Conservation (phyloP, 1,140 invertebrate species). For the Apis dorsata region DNA sequence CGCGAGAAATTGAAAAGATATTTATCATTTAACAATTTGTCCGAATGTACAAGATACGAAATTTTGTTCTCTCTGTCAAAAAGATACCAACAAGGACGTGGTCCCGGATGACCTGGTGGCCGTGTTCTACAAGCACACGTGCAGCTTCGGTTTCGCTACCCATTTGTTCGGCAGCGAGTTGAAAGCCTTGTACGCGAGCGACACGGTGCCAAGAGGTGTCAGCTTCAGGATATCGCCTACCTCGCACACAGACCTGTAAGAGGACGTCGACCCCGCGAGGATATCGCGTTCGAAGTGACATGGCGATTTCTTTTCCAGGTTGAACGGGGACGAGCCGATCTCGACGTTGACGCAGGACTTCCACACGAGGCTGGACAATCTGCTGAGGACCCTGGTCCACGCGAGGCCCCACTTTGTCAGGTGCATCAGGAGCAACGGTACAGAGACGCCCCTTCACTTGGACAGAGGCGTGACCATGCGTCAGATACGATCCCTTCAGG, state of each 20-base stretch:
- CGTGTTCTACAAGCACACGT: constrained; percentile 95
- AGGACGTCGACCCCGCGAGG: background rate
- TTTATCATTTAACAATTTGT: too few relatives aligned
- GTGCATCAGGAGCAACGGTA: constrained; percentile 92
- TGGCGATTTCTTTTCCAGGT: constrained; percentile 73
- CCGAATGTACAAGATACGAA: too few relatives aligned
- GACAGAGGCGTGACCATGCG: constrained; percentile 90
- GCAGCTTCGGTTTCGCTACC: constrained; percentile 96
- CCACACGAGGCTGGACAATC: constrained; percentile 94
- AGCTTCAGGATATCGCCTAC: constrained; percentile 95
- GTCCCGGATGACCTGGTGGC: constrained; percentile 95
- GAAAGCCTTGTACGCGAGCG: constrained; percentile 90
- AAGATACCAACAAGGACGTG: constrained; percentile 88
- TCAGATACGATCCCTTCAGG: constrained; percentile 94
- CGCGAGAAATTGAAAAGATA: too few relatives aligned
- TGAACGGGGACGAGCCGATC: constrained; percentile 93
- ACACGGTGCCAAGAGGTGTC: constrained; percentile 90
- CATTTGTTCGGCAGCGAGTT: constrained; percentile 96
- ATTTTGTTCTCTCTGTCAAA: too few relatives aligned
- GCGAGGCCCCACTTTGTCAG: constrained; percentile 96
- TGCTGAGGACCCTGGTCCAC: constrained; percentile 93
- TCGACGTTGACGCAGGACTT: constrained; percentile 97
- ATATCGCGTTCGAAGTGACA: background rate
- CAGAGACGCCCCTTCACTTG: constrained; percentile 88
- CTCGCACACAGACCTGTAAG: constrained; percentile 90